phyloP scores from a whole-genome alignment of 2,797 vertebrate genomes.

The Alectoris magna region DNA sequence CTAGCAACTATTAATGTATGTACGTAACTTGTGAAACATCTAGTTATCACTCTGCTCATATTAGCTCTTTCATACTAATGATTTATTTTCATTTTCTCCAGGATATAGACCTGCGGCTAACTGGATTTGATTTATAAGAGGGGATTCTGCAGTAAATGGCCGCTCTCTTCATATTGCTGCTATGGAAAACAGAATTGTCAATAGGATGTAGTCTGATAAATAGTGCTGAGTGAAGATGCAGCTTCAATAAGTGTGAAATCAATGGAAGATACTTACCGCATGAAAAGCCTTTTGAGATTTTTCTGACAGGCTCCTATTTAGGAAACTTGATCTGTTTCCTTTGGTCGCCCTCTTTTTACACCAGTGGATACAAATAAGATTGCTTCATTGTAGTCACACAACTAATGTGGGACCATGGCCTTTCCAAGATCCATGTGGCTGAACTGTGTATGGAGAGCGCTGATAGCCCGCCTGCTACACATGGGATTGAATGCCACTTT shows the following conservation, averaged over 20 bases:
- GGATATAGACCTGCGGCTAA: constrained; percentile 84
- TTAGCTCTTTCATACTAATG: constrained; percentile 81
- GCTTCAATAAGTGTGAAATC: constrained; percentile 79
- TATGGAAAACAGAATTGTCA: constrained; percentile 85
- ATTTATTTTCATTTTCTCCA: constrained; percentile 88
- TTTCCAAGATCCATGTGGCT: constrained; percentile 82
- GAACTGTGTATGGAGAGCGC: constrained; percentile 78
- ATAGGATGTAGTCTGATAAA: constrained; percentile 83
- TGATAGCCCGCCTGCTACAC: constrained; percentile 70
- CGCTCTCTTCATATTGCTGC: constrained; percentile 72
- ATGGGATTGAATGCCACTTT: constrained; percentile 74
- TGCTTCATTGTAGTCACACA: constrained; percentile 65
- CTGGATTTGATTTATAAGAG: constrained; percentile 85
- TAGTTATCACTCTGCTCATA: constrained; percentile 78
- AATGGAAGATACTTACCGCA: constrained; percentile 82
- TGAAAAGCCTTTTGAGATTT: constrained; percentile 80
- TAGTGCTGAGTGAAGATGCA: constrained; percentile 83
- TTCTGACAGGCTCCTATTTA: constrained; percentile 73
- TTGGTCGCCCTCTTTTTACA: constrained; percentile 52
- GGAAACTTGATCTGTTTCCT: constrained; percentile 79
- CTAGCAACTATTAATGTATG: constrained; percentile 70
- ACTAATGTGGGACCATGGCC: constrained; percentile 87
- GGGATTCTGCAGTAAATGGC: constrained; percentile 81
- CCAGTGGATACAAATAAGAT: constrained; percentile 86
- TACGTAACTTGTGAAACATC: constrained; percentile 74